These are phyloP conservation scores for Meloe dianella DNA, from an alignment of 2,888 invertebrate genomes.

Conservation along the genomic window DNA sequence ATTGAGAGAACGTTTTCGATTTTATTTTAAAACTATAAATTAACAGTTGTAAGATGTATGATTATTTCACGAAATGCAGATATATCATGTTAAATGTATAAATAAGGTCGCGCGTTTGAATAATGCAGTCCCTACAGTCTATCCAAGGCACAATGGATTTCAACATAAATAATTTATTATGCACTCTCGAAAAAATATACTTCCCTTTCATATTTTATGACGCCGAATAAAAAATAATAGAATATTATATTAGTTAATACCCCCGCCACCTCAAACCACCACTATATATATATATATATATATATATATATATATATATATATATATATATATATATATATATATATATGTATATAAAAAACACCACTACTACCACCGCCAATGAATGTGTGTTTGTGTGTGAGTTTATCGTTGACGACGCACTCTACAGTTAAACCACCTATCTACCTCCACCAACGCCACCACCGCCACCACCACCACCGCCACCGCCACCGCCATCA, in stretches of 20 bases:
- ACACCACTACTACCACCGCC: slow-evolving; percentile 12
- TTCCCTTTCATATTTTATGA: slow-evolving; percentile 53
- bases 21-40: slow-evolving; percentile 46
- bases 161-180: slow-evolving; percentile 58
- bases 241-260: slow-evolving; percentile 61
- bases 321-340: too few relatives aligned
- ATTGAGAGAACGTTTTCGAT: background rate
- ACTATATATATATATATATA: too few relatives aligned
- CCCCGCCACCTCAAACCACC: slow-evolving; percentile 49
- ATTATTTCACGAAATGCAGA: slow-evolving; percentile 52
- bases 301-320: too few relatives aligned
- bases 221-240: slow-evolving; percentile 59
- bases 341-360: too few relatives aligned
- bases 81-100: slow-evolving; percentile 51
- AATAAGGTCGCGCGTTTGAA: slow-evolving; percentile 48
- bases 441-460: background rate
- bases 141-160: slow-evolving; percentile 57
- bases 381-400: background rate
- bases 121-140: slow-evolving; percentile 50
- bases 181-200: slow-evolving; percentile 59
- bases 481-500: background rate
- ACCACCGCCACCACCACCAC: background rate
- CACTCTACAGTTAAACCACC: background rate
- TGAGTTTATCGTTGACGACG: background rate
- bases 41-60: slow-evolving; percentile 45